Evolutionary conservation across 2,113 vertebrate genomes (phyloP), one percentile per base, ranked within the genome.

Genomic region (Aix galericulata): DNA sequence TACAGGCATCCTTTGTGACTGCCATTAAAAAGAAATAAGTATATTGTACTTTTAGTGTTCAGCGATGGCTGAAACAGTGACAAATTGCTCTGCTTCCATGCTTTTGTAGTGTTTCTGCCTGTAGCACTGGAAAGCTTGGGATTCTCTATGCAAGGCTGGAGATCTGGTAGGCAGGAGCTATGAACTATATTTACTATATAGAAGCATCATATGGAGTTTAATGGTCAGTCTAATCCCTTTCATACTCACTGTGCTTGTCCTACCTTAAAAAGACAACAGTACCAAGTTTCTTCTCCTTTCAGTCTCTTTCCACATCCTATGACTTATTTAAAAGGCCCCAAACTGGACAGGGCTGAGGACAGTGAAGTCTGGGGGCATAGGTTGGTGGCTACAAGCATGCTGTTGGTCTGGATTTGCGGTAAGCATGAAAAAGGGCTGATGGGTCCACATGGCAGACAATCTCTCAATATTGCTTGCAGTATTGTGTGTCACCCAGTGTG

Each of bases 371-470:
- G 17, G 11, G 5, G 8, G 2, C 42, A 74, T 16, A 13, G 25
- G 25, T 23, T 50, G 29, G 10, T 50, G 3, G 4, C 6, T 46
- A 44, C 42, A 42, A 63, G 25, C 26, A 13, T 0, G 1, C 14
- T 8, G 1, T 68, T 40, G 8, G 68, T 42, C 32, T 62, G 3
- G 27, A 40, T 42, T 53, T 52, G 27, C 13, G 40, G 29, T 73
- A 16, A 12, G 4, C 34, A 3, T 27, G 42, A 79, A n/a, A 87
- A 64, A 82, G 32, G 36, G 13, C 3, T 2, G 62, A 53, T 0
- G 6, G 17, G 32, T 4, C n/a, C 18, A 14, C 63, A 9, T 0
- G 0, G 40, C 81, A 80, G 23, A 26, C 36, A 9, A 1, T 74
- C 80, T 38, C 26, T 81, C 32, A 82, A 67, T 82, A 29, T 20